These are phyloP conservation scores for Anisognathus igniventris DNA, from an alignment of 2,797 vertebrate species.

Conservation along the genomic window DNA sequence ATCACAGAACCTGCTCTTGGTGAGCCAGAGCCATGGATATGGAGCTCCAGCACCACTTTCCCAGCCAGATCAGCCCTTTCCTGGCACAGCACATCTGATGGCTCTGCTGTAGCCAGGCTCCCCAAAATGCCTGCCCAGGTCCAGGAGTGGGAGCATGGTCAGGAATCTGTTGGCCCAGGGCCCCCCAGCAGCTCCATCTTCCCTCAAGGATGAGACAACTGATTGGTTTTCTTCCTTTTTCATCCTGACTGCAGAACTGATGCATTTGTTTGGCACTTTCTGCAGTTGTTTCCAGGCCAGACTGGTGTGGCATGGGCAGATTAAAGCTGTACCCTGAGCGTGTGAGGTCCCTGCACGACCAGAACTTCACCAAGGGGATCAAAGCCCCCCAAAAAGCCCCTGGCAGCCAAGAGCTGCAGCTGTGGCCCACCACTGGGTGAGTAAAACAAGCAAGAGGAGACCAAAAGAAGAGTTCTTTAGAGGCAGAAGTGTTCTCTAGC, in stretches of 20 bases:
- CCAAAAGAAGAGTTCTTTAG: background rate
- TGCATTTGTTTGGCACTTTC: background rate
- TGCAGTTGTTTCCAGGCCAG: background rate
- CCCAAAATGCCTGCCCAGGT: fast-evolving
- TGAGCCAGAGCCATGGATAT: background rate
- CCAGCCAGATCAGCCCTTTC: background rate
- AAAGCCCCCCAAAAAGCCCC: background rate
- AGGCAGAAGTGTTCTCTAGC: background rate
- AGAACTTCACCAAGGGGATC: background rate
- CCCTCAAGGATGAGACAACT: fast-evolving
- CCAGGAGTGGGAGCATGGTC: fast-evolving
- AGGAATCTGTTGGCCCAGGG: background rate
- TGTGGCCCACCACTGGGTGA: background rate
- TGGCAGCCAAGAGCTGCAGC: background rate
- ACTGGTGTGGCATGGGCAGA: fast-evolving
- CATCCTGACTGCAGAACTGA: background rate
- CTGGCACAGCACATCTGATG: background rate
- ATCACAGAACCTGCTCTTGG: background rate
- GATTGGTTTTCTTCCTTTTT: background rate
- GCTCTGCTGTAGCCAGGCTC: background rate
- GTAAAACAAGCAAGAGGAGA: background rate
- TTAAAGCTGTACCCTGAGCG: background rate
- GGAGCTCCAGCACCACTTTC: background rate
- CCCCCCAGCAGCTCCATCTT: background rate
- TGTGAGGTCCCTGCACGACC: background rate